These are phyloP conservation scores for Villa cingulata DNA, from an alignment of 2,888 invertebrate species.

Conservation along the genomic window DNA sequence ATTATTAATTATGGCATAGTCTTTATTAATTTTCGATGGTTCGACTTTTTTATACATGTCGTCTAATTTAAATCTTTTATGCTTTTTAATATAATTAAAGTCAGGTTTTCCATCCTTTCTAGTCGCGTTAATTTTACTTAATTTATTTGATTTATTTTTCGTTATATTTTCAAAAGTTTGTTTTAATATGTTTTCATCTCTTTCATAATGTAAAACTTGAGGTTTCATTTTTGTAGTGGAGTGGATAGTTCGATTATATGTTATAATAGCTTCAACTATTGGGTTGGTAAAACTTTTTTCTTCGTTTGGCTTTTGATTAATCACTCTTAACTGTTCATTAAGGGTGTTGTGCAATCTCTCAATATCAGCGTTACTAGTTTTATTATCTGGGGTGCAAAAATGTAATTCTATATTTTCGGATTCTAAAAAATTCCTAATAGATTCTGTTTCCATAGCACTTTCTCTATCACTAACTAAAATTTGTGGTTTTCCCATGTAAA, in stretches of 20 bases:
- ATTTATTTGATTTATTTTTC: background rate
- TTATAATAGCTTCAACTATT: background rate
- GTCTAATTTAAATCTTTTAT: background rate
- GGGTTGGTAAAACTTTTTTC: background rate
- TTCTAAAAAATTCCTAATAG: background rate
- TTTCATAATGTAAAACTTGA: background rate
- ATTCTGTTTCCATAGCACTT: background rate
- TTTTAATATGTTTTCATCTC: background rate
- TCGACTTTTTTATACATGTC: background rate
- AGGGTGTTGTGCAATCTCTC: slow-evolving; percentile 1
- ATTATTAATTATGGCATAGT: background rate
- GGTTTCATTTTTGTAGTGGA: background rate
- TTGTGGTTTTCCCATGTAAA: slow-evolving; percentile 1
- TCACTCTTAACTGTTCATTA: background rate
- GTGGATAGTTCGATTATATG: background rate
- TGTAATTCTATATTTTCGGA: background rate
- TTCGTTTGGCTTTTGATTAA: background rate
- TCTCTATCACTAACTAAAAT: background rate
- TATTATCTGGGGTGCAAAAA: background rate
- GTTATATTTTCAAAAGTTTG: background rate
- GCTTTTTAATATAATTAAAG: background rate
- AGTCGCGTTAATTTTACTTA: background rate
- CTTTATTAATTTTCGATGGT: background rate
- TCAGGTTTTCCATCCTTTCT: background rate
- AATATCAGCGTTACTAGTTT: background rate